Conservation (phyloP, 2,888 invertebrate genomes). For the Apocheima hispidaria region DNA sequence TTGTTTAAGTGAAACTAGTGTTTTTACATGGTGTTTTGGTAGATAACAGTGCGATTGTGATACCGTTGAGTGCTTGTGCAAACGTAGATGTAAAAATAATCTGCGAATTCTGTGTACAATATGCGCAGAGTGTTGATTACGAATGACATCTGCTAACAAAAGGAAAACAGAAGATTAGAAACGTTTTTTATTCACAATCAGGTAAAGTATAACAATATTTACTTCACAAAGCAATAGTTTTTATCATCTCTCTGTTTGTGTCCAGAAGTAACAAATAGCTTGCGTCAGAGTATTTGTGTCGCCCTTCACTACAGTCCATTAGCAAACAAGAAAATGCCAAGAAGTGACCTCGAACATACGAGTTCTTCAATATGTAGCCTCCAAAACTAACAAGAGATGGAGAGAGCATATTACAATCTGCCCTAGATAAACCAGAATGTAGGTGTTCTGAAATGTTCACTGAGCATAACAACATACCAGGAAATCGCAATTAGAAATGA, state of each 20-base stretch:
- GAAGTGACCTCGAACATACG: slow-evolving; percentile 77
- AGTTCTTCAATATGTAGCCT: slow-evolving; percentile 49
- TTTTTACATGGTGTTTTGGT: slow-evolving; percentile 59
- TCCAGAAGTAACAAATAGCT: slow-evolving; percentile 12
- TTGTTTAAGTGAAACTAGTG: slow-evolving; percentile 53
- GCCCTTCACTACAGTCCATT: slow-evolving; percentile 69
- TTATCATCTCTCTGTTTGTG: background rate
- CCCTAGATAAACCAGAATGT: slow-evolving; percentile 48
- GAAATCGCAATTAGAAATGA: slow-evolving; percentile 36
- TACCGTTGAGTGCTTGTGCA: slow-evolving; percentile 54
- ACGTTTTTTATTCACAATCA: slow-evolving; percentile 52
- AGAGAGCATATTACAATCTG: slow-evolving; percentile 11
- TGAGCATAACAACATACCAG: slow-evolving; percentile 58
- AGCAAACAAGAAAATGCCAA: slow-evolving; percentile 78
- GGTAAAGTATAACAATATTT: slow-evolving; percentile 55
- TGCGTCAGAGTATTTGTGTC: slow-evolving; percentile 56
- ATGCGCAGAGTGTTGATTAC: slow-evolving; percentile 82
- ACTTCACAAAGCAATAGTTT: background rate
- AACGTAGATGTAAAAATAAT: slow-evolving; percentile 61
- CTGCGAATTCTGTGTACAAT: slow-evolving; percentile 75
- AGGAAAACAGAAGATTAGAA: slow-evolving; percentile 70
- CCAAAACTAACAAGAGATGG: background rate
- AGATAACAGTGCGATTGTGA: slow-evolving; percentile 51
- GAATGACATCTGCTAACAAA: slow-evolving; percentile 82
- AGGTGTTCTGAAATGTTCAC: slow-evolving; percentile 68